phyloP scores from a whole-genome alignment of 2,113 vertebrate species.

The Podiceps cristatus region DNA sequence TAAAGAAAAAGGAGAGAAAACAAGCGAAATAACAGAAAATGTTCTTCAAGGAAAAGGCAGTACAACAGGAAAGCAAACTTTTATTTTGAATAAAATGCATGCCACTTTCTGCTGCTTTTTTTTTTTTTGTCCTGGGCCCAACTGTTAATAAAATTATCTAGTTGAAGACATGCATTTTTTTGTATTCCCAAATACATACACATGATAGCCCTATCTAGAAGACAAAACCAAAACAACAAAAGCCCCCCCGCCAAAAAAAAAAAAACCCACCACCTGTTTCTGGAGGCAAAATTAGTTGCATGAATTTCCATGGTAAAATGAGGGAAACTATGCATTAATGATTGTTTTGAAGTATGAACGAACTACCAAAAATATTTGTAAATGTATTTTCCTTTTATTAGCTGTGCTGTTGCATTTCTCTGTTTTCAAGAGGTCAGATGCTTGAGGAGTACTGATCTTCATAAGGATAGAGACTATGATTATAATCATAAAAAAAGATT shows the following conservation, averaged over 20 bases:
- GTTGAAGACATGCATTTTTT: not conserved
- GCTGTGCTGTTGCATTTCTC: not conserved
- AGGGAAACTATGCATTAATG: not conserved
- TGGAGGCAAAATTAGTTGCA: not conserved
- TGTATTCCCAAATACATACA: not conserved
- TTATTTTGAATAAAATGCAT: not conserved
- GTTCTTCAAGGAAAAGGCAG: not conserved
- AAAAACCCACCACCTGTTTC: not conserved
- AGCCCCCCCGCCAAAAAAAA: rapidly evolving
- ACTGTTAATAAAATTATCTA: not conserved
- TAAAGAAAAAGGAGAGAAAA: not conserved
- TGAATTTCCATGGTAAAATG: not conserved
- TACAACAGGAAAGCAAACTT: not conserved
- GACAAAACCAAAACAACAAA: not conserved
- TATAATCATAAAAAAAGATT: not conserved
- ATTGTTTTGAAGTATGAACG: not conserved
- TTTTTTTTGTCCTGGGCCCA: not conserved
- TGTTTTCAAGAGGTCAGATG: not conserved
- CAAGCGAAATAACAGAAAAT: not conserved
- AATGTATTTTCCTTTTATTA: not conserved
- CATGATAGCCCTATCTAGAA: not conserved
- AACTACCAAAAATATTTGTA: not conserved
- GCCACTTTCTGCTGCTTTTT: not conserved
- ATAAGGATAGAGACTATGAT: not conserved
- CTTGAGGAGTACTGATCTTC: not conserved